Base-by-base conservation (phyloP, 2,888 invertebrate species). In the Microctonus hyperodae region DNA sequence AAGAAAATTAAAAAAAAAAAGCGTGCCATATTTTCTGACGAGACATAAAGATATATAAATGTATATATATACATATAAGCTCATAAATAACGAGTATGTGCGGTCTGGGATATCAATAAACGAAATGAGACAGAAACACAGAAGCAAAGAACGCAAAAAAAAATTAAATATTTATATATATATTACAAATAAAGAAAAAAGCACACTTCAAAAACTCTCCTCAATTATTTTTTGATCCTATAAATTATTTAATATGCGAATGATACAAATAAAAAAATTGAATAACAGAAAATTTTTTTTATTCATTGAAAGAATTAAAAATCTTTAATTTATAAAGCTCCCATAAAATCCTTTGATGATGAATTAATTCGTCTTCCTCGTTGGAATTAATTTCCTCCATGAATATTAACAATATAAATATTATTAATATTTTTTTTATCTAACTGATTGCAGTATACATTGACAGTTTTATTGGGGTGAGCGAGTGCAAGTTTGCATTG, bases 11-110 rank as follows among this genome's bases (percentile, higher is more conserved):
- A 22, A 22, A 35, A 37, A 57, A 55, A 28, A 57, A 57, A 37
- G 57, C 57, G 37, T 40, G 40, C 33, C 33, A 58, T 23, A 58
- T 37, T 58, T 58, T 35, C 37, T 25, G 40, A 58, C 37, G 33
- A 58, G 58, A 58, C 37, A 0, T 2, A 4, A 16, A 56, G 10
- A 56, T 16, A 16, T 16, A 55, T 20, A 28, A n/a, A 55, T n/a
- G 28, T 55, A 55, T 55, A 5, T 16, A 40, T 16, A n/a, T n/a
- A 28, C 31, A n/a, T n/a, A 40, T 40, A 16, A n/a, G 13, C 60
- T 48, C 28, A 50, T 60, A 50, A 50, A 48, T 48, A 48, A n/a
- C 28, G 57, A 37, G 37, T 23, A n/a, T n/a, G 57, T 35, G 56
- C 33, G 20, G 11, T 56, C 33, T n/a, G n/a, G 56, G 33, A n/a